Percentiles rank a stretch among this genome's conserved stretches.
These are phyloP conservation scores for Microplitis manilae DNA, from an alignment of 2,888 invertebrate species.

Conservation along the genomic window DNA sequence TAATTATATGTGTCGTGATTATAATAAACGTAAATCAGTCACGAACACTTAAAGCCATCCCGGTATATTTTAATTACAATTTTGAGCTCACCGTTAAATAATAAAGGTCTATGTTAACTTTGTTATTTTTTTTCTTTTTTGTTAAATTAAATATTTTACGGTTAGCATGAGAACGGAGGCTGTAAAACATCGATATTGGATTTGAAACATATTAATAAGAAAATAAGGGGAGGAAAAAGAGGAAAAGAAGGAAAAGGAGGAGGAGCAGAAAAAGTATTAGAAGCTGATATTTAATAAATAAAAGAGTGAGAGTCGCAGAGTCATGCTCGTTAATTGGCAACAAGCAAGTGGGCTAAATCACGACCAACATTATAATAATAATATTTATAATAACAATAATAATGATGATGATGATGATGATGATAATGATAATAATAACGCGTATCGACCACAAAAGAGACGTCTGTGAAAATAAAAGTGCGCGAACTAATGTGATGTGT, in stretches of 20 bases:
- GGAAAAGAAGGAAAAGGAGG: background rate
- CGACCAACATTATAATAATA: background rate
- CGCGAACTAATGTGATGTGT: slow-evolving; percentile 51
- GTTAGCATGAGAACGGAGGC: too few species aligned
- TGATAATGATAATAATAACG: background rate
- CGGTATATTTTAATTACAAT: background rate
- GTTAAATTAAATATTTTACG: too few species aligned
- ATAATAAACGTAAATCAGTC: background rate
- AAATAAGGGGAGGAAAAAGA: background rate
- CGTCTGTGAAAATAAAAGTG: slow-evolving; percentile 54
- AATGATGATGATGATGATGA: background rate
- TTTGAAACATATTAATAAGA: too few species aligned
- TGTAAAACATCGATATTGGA: too few species aligned
- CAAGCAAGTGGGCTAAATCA: slow-evolving; percentile 37
- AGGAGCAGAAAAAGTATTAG: background rate
- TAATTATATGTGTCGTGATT: background rate
- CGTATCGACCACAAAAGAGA: slow-evolving; percentile 35
- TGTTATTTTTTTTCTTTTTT: background rate
- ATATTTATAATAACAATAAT: background rate
- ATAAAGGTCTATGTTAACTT: background rate
- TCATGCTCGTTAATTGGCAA: slow-evolving; percentile 40
- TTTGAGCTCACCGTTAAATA: background rate
- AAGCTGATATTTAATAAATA: slow-evolving; percentile 11
- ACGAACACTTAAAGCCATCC: background rate
- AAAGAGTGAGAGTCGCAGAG: slow-evolving; percentile 40